A percentile compares a stretch with the other conserved stretches of the same genome.
Conservation (phyloP, 2,888 invertebrate genomes). For the Drosophila paramelanica region DNA sequence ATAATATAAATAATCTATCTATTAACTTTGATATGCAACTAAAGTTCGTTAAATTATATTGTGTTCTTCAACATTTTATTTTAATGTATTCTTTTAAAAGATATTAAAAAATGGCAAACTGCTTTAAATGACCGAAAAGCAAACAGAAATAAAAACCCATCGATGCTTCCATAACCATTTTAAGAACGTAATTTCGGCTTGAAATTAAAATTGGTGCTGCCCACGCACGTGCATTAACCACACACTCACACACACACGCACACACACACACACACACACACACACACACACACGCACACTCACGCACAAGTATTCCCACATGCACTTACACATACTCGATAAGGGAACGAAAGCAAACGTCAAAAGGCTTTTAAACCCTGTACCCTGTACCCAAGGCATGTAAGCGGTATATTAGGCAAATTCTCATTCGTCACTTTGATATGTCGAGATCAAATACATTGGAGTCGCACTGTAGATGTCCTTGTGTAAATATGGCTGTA, state of each 20-base stretch:
- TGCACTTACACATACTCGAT: slow-evolving; percentile 3
- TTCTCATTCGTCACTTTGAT: too few relatives aligned
- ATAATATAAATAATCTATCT: too few relatives aligned
- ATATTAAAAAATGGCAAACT: slow-evolving; percentile 1
- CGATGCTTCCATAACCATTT: slow-evolving; percentile 55
- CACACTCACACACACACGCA: slow-evolving; percentile 7
- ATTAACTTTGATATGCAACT: too few relatives aligned
- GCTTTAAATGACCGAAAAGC: slow-evolving; percentile 19
- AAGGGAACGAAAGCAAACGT: slow-evolving; percentile 20
- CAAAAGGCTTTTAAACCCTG: slow-evolving; percentile 30
- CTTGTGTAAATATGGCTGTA: too few relatives aligned
- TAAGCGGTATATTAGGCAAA: slow-evolving; percentile 9
- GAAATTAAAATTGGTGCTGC: slow-evolving; percentile 65
- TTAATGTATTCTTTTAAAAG: slow-evolving; percentile 15
- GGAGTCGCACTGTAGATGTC: too few relatives aligned
- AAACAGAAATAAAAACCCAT: slow-evolving; percentile 30
- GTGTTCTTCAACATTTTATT: background rate
- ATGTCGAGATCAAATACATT: too few relatives aligned
- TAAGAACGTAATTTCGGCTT: slow-evolving; percentile 59
- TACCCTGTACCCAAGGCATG: background rate
- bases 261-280: too few relatives aligned
- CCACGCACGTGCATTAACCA: slow-evolving; percentile 16
- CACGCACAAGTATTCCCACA: background rate
- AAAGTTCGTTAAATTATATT: too few relatives aligned
- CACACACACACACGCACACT: background rate